Base-by-base conservation (phyloP, 2,113 vertebrate species). In the Rynchops niger region DNA sequence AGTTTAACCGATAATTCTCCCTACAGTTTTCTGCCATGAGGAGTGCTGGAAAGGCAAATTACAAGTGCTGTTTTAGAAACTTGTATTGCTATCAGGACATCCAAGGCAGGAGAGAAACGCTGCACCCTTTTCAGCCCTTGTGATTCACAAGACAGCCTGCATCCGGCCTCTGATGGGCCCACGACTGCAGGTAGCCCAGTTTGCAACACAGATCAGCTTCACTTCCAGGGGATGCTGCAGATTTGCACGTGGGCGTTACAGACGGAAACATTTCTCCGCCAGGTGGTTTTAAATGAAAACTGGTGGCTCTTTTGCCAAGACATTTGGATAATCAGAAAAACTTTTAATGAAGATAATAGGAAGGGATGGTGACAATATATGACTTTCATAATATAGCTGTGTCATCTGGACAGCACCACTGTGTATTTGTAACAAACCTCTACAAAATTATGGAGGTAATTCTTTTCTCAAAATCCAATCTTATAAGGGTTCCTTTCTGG, bases 201-300 rank as follows among this genome's bases (percentile, higher is more conserved):
- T 49, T 72, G 53, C 86, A 91, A 89, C 73, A 56, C 50, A 38
- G 62, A 92, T 65, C 80, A 45, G 65, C 69, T 67, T 76, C 66
- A 36, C 55, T 96, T 88, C 77, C 92, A 91, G 83, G 56, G 77
- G 52, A 93, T 16, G 9, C 34, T 61, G 63, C 85, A 86, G 72
- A 78, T 86, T 56, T 71, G 78, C 52, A 59, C 4, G 63, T 83
- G 89, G 93, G 94, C 55, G 85, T 95, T 77, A 87, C 62, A 93
- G 91, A 85, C 14, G 4, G 84, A 93, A 94, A 94, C 66, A 74
- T n/a, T 95, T 90, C 91, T 77, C 90, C 29, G 36, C 82, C 95
- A 83, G 89, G 82, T 90, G 91, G 73, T 89, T 95, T 93, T 34
- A 85, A 50, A 90, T 32, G 67, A 86, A 92, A 96, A 88, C 55